phyloP scores from a whole-genome alignment of 2,113 vertebrate genomes.

The Proterorhinus semilunaris region DNA sequence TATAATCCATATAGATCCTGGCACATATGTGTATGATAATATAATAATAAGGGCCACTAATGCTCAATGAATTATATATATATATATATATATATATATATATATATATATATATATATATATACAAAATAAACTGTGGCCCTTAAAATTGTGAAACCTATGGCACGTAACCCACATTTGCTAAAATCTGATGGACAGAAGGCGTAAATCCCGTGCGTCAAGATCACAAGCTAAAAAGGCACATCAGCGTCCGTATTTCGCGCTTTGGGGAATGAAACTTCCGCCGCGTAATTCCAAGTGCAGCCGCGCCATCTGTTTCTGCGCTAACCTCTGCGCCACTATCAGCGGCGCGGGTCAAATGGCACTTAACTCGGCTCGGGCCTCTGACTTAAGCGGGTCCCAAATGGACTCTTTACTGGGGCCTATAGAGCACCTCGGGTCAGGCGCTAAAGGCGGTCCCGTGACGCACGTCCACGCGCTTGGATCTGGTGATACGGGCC shows the following conservation, averaged over 20 bases:
- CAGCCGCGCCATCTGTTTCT: constrained; percentile 64
- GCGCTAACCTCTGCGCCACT: constrained; percentile 48
- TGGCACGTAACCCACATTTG: too few relatives aligned
- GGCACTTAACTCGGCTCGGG: constrained; percentile 22
- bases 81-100: too few relatives aligned
- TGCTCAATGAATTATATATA: too few relatives aligned
- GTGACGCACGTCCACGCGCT: neutral
- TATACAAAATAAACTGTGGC: too few relatives aligned
- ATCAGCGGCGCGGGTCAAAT: constrained; percentile 47
- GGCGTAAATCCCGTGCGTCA: neutral
- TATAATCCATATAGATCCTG: too few relatives aligned
- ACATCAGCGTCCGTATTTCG: neutral
- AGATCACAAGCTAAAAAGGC: neutral
- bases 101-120: too few relatives aligned
- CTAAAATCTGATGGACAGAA: neutral
- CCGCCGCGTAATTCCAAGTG: constrained; percentile 61
- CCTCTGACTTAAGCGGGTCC: constrained; percentile 8
- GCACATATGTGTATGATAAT: too few relatives aligned
- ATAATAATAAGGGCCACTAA: too few relatives aligned
- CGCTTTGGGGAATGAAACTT: constrained; percentile 37
- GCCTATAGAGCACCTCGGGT: neutral
- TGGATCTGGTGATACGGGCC: too few relatives aligned
- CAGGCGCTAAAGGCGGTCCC: neutral
- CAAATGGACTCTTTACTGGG: constrained; percentile 10
- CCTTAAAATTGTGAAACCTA: too few relatives aligned